Evolutionary conservation across 2,888 invertebrate genomes (phyloP), one percentile per base, ranked within the genome.

Genomic region (Amblyjoppa fuscipennis): DNA sequence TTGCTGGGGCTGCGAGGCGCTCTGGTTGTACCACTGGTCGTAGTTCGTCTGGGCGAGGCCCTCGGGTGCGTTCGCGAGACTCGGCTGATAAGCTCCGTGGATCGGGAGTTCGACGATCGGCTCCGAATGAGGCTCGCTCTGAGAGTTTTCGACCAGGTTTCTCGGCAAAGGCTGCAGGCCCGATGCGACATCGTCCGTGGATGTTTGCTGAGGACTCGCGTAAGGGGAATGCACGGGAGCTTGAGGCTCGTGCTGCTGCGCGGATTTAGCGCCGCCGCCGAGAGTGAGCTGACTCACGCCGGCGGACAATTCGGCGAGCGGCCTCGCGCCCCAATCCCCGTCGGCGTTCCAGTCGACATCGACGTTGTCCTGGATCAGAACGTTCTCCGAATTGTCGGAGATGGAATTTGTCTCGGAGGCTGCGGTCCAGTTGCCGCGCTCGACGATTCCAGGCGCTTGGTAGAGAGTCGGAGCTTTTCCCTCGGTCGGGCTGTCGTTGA

Each of bases 11-110:
- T 89, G 86, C 25, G 91, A 61, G 3, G 89, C 74, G 71, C 85
- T 92, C 49, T 92, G 92, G 56, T 93, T 94, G 81, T 94, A 94
- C 94, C 94, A 94, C 25, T 93, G 93, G 84, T 94, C 94, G 45
- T 93, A 94, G 41, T 90, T 91, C 16, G 89, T 88, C 56, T 89
- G 89, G 4, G 89, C 68, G 31, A 84, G 34, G 25, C 81, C 88
- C 85, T 28, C 90, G 87, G 45, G 78, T 41, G 78, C 2, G 41
- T 88, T 88, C 1, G 70, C 77, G 3, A 64, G 76, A 45, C 76
- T 85, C 1, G 69, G 73, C 28, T 82, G 77, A 81, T 85, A 84
- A 13, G 77, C 13, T 64, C 71, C 76, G 51, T 77, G 81, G 16
- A 31, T 16, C 7, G 69, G 45, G 31, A 70, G 28, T 38, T 81